Conservation (phyloP, 2,888 invertebrate species). For the Spodoptera littoralis region DNA sequence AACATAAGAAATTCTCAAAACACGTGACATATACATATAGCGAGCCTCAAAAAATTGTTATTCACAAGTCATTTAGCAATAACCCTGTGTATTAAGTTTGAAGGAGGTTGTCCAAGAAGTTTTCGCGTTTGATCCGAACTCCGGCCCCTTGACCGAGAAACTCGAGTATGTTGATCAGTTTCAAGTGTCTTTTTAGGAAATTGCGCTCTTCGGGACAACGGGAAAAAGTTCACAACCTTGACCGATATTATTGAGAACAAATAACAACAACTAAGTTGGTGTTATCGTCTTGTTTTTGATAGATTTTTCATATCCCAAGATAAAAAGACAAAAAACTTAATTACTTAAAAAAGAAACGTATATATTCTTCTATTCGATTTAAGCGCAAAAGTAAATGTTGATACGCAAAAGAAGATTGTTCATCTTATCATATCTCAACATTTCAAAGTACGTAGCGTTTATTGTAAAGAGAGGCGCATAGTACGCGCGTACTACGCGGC, state of each 20-base stretch:
- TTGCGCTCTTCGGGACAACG: constrained; percentile 4
- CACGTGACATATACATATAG: too few relatives aligned
- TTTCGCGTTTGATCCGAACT: constrained; percentile 15
- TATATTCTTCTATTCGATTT: too few relatives aligned
- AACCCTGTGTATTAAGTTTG: constrained; percentile 1
- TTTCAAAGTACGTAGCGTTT: neutral
- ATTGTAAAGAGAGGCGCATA: neutral
- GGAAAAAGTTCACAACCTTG: constrained; percentile 17
- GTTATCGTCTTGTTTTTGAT: too few relatives aligned
- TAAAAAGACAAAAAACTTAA: too few relatives aligned
- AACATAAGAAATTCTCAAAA: too few relatives aligned
- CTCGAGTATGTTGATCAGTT: constrained; percentile 27
- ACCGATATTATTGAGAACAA: constrained; percentile 8
- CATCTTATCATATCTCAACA: too few relatives aligned
- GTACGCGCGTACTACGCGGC: constrained; percentile 9
- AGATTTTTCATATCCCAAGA: too few relatives aligned
- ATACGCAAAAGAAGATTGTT: too few relatives aligned
- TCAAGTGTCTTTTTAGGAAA: constrained; percentile 20
- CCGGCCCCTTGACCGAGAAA: constrained; percentile 12
- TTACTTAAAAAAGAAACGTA: too few relatives aligned
- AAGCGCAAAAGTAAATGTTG: too few relatives aligned
- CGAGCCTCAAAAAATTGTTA: too few relatives aligned
- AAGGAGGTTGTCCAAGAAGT: neutral
- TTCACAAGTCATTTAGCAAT: constrained; percentile 4
- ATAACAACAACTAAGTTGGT: too few relatives aligned